A percentile compares a stretch with the other conserved stretches of the same genome.
phyloP scores from a whole-genome alignment of 2,113 vertebrate genomes.

The Ardeotis arabs region DNA sequence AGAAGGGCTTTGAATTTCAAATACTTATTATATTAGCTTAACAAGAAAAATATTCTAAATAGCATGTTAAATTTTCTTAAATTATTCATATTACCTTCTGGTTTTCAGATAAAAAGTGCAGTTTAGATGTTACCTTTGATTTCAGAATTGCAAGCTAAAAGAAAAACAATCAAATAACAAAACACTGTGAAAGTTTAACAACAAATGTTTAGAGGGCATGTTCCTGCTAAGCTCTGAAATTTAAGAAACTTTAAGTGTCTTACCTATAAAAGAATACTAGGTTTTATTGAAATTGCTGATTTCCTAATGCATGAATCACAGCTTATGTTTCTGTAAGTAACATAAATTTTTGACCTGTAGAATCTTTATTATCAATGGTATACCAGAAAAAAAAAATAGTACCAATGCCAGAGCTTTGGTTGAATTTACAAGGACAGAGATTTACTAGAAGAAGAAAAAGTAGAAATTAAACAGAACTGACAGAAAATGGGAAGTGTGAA shows the following conservation, averaged over 20 bases:
- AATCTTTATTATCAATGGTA: background rate
- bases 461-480: background rate
- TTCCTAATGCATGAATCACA: background rate
- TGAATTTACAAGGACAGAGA: background rate
- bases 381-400: background rate
- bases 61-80: background rate
- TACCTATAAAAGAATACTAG: background rate
- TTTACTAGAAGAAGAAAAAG: background rate
- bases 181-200: background rate
- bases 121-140: background rate
- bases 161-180: background rate
- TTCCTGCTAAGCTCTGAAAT: background rate
- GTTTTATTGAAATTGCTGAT: background rate
- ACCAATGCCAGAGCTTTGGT: background rate
- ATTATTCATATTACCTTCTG: background rate
- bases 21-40: background rate
- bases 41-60: background rate
- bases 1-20: background rate
- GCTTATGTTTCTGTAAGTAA: background rate
- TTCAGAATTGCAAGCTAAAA: background rate
- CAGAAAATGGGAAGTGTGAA: background rate
- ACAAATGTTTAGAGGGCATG: background rate
- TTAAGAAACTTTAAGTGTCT: background rate
- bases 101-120: background rate
- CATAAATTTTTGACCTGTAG: background rate